Base-by-base conservation (phyloP, 2,797 vertebrate genomes). In the Brachyalestes nurse region DNA sequence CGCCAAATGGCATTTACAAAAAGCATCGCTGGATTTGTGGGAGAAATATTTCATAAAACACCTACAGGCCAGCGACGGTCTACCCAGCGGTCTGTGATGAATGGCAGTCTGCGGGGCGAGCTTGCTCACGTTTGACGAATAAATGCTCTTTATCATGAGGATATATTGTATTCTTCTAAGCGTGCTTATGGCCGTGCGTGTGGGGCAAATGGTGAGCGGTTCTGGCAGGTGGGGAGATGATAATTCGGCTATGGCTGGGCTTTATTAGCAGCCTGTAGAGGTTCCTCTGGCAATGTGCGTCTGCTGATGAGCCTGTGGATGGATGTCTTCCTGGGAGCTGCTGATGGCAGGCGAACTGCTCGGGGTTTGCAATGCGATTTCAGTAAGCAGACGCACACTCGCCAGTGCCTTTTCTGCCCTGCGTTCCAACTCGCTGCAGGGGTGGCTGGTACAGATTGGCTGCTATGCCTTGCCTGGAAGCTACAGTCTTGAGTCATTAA, bases 401-500 rank as follows among this genome's bases (percentile, higher is more conserved):
- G 40, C 34, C 61, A 72, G 61, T 74, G 84, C 65, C 69, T 71
- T 42, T 49, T 14, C 57, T 67, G 74, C 64, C 42, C 49, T 58
- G 62, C 9, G 7, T 66, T 69, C 62, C 28, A 34, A 38, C 53
- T 67, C 49, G 38, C 66, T 69, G 45, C 71, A 62, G 81, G 55
- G 91, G 93, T 92, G 90, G 86, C 80, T 58, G 88, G 86, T 88
- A 72, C 53, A 40, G 55, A 79, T 75, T 72, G 84, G 23, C 79
- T 76, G 72, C 76, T 91, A 88, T 87, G 86, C 62, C 17, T 78
- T 90, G 91, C 91, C 92, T 92, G 89, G 87, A 89, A 93, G 92
- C 81, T 61, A 55, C 13, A 74, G 66, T 65, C 60, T 61, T 16
- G 88, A 91, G 91, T 91, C 90, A 92, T 93, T 93, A 92, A 90